Conservation (phyloP, 1,140 invertebrate genomes). For the Papilio xuthus region DNA sequence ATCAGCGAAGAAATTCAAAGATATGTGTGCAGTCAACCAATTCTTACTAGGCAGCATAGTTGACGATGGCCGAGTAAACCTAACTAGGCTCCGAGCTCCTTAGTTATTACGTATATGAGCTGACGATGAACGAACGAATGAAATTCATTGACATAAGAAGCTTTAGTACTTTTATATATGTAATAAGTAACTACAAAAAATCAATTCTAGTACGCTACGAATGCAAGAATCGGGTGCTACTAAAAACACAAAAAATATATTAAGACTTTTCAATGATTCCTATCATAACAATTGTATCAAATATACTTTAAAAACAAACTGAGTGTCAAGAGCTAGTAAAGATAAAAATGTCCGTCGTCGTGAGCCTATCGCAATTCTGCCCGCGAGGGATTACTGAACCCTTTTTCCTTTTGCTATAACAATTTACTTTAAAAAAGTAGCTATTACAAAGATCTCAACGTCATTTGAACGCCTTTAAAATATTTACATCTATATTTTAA, state of each 20-base stretch:
- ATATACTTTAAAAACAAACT: conserved; percentile 24
- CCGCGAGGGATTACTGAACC: conserved; percentile 26
- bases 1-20: too few species aligned
- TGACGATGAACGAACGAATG: too few species aligned
- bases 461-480: neutral
- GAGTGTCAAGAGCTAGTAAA: conserved; percentile 2
- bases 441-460: neutral
- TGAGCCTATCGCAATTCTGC: conserved; percentile 13
- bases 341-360: conserved; percentile 27
- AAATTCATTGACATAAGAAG: too few species aligned
- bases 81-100: too few species aligned
- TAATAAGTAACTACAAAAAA: too few species aligned
- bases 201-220: neutral
- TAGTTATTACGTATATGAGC: too few species aligned
- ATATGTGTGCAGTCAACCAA: too few species aligned
- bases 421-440: conserved; percentile 37
- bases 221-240: neutral
- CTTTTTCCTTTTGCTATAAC: conserved; percentile 31
- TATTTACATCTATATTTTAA: neutral
- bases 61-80: too few species aligned
- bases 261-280: neutral
- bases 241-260: neutral
- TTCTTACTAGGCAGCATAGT: too few species aligned
- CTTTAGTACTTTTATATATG: too few species aligned
- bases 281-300: neutral